phyloP scores from a whole-genome alignment of 2,888 invertebrate species.

The Tiliacea citrago region DNA sequence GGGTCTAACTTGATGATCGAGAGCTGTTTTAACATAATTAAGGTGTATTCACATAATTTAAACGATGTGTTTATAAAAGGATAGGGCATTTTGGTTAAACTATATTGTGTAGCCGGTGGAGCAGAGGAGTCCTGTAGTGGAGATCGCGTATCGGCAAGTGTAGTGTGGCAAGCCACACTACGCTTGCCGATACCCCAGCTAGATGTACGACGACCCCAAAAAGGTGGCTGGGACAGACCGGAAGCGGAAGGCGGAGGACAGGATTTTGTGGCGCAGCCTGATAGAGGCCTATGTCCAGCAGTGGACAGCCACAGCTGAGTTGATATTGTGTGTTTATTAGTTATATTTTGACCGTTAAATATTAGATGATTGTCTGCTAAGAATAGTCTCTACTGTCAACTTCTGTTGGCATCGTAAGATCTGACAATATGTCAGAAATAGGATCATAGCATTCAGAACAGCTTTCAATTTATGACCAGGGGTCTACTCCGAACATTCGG shows the following conservation, averaged over 20 bases:
- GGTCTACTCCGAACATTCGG: no score
- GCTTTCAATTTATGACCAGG: not conserved
- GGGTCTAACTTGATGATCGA: slow-evolving; percentile 57
- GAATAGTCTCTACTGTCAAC: not conserved
- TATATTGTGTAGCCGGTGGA: not conserved
- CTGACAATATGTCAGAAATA: not conserved
- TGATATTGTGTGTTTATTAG: not conserved
- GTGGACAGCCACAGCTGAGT: not conserved
- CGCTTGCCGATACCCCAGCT: not conserved
- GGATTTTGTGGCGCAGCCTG: no score
- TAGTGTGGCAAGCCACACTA: no score
- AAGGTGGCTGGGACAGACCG: not conserved
- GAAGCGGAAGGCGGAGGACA: not conserved
- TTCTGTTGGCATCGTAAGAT: not conserved
- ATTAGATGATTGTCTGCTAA: not conserved
- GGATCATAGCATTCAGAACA: not conserved
- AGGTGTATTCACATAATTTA: slow-evolving; percentile 28
- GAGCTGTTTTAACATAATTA: slow-evolving; percentile 52
- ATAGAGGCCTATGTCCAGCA: not conserved
- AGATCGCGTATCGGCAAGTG: not conserved
- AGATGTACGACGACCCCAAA: not conserved
- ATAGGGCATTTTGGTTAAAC: not conserved
- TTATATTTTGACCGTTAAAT: not conserved
- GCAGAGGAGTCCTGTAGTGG: not conserved
- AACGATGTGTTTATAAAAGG: slow-evolving; percentile 14